A percentile compares a stretch with the other conserved stretches of the same genome.
Evolutionary conservation across 2,113 vertebrate genomes (phyloP).

Genomic region (Macrotis lagotis): DNA sequence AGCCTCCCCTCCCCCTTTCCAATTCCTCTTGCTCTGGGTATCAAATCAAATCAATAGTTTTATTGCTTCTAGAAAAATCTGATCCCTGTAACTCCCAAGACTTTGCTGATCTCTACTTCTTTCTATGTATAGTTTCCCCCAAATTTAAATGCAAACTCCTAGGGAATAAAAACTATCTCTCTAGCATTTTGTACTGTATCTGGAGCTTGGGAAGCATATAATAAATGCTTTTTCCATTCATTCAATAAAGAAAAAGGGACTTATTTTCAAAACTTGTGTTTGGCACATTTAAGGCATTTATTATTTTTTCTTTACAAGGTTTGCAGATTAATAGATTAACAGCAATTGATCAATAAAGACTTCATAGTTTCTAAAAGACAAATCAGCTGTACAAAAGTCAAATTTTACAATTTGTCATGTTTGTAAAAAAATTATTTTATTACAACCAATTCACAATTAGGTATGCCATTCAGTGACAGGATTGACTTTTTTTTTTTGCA

Average conservation of each 20-base stretch:
- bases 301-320: slow-evolving; percentile 37
- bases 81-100: background rate
- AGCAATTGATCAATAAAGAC: background rate
- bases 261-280: slow-evolving; percentile 28
- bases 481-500: background rate
- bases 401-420: background rate
- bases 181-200: background rate
- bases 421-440: slow-evolving; percentile 41
- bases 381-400: slow-evolving; percentile 14
- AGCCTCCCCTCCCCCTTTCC: background rate
- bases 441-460: slow-evolving; percentile 31
- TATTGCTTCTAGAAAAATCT: background rate
- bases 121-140: background rate
- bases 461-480: background rate
- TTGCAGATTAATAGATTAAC: slow-evolving; percentile 43
- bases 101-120: background rate
- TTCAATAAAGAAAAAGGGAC: background rate
- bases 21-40: background rate
- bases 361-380: slow-evolving; percentile 28
- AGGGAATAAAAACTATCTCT: background rate
- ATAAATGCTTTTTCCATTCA: background rate
- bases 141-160: background rate
- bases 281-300: slow-evolving; percentile 49
- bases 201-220: background rate
- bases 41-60: background rate